Conservation (phyloP, 2,113 vertebrate genomes). For the Chinchilla lanigera region DNA sequence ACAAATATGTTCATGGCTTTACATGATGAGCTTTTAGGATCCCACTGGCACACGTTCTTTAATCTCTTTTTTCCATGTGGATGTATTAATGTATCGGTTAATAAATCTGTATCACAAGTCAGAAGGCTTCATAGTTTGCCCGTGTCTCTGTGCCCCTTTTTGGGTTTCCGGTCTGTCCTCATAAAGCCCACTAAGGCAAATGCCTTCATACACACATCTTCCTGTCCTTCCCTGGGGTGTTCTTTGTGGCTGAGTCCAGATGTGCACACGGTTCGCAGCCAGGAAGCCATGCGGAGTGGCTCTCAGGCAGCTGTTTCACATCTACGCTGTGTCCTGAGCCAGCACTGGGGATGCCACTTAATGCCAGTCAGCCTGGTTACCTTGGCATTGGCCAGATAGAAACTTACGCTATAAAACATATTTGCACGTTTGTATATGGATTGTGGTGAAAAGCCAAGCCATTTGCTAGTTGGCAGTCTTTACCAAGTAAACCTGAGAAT, state of each 20-base stretch:
- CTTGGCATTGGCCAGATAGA: conserved; percentile 12
- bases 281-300: not conserved
- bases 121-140: not conserved
- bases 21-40: not conserved
- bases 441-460: conserved; percentile 36
- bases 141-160: not conserved
- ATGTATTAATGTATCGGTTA: conserved; percentile 14
- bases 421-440: conserved; percentile 18
- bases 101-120: not conserved
- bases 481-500: conserved; percentile 38
- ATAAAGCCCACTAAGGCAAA: not conserved
- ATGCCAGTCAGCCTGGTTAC: not conserved
- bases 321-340: not conserved
- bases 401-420: conserved; percentile 13
- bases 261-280: not conserved
- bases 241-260: not conserved
- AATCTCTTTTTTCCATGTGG: not conserved
- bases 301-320: not conserved
- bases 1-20: not conserved
- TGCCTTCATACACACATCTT: not conserved
- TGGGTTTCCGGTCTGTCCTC: not conserved
- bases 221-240: not conserved
- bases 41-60: not conserved
- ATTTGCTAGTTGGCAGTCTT: conserved; percentile 55
- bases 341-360: not conserved